Evolutionary conservation across 2,113 vertebrate species (phyloP), one percentile per base, ranked within the genome.

Genomic region (Serinus canaria): DNA sequence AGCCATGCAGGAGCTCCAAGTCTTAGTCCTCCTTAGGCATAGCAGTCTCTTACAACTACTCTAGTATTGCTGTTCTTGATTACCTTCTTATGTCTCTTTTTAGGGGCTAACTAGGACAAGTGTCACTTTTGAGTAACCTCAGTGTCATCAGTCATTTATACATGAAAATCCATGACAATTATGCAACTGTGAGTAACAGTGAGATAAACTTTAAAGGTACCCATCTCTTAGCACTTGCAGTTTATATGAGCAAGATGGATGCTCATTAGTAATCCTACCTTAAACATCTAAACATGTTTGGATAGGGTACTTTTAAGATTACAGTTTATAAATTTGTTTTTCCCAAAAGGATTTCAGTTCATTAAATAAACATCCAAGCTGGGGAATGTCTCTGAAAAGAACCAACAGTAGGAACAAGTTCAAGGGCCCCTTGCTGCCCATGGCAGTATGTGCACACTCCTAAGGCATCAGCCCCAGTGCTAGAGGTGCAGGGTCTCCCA

Each of bases 401-500:
- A 7, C 7, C 5, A 25, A 4, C 5, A 2, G 24, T 0, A 12
- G n/a, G 41, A 25, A 6, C 5, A 39, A 10, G 18, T 23, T 28
- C 39, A 7, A 16, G 27, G 55, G 69, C 53, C 12, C 28, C 2
- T 1, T 0, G 2, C 49, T 16, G 10, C 41, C 33, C 52, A 5
- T 1, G n/a, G 68, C 55, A n/a, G 8, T 46, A 13, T 1, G 0
- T 4, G 8, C 0, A 3, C 5, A 1, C n/a, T 11, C 19, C 1
- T 13, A 6, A 13, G n/a, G 67, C 50, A 16, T 10, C 41, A 73
- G 49, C 25, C 21, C 9, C 1, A 3, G 9, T 60, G 72, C 58
- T 0, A 0, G 8, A 50, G 44, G 24, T 13, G 60, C 11, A 4
- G 3, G 1, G 7, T 50, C 21, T 55, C 50, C 23, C 27, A 3